Conservation (phyloP, 1,140 invertebrate genomes). For the Helicorthomorpha holstii region DNA sequence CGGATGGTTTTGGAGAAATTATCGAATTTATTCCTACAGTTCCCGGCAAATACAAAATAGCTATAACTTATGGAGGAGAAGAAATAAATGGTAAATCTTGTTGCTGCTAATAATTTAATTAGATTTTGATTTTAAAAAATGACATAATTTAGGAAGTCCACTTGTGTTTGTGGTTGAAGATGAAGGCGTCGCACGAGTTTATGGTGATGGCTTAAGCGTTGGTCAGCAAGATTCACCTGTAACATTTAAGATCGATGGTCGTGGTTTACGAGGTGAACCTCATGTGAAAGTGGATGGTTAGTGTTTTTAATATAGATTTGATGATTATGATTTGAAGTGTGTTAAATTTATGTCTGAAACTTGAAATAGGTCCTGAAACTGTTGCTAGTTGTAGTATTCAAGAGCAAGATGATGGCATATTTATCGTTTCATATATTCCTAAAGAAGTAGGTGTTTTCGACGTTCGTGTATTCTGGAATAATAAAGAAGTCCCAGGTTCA, state of each 20-base stretch:
- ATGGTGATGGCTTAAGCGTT: conserved; percentile 32
- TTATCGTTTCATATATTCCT: conserved; percentile 46
- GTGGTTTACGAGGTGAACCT: conserved; percentile 35
- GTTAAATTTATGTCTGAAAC: not conserved
- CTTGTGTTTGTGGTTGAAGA: conserved; percentile 42
- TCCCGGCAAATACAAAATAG: conserved; percentile 76
- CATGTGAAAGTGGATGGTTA: conserved; percentile 33
- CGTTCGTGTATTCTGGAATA: conserved; percentile 51
- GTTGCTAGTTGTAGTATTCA: conserved; percentile 37
- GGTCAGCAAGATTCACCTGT: conserved; percentile 23
- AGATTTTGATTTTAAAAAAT: not conserved
- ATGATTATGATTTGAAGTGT: not conserved
- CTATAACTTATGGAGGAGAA: conserved; percentile 68
- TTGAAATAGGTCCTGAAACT: conserved; percentile 39
- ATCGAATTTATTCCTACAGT: conserved; percentile 73
- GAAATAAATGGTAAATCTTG: conserved; percentile 29
- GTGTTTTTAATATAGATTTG: not conserved
- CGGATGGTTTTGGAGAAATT: conserved; percentile 46
- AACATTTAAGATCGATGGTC: conserved; percentile 25
- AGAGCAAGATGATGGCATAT: conserved; percentile 35
- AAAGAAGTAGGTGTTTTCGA: conserved; percentile 53
- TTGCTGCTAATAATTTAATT: not conserved
- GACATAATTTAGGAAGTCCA: conserved; percentile 30
- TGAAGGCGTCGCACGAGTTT: conserved; percentile 38
- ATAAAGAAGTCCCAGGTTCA: conserved; percentile 35